Conservation (phyloP, 2,797 vertebrate genomes). For the Rhinella marina region DNA sequence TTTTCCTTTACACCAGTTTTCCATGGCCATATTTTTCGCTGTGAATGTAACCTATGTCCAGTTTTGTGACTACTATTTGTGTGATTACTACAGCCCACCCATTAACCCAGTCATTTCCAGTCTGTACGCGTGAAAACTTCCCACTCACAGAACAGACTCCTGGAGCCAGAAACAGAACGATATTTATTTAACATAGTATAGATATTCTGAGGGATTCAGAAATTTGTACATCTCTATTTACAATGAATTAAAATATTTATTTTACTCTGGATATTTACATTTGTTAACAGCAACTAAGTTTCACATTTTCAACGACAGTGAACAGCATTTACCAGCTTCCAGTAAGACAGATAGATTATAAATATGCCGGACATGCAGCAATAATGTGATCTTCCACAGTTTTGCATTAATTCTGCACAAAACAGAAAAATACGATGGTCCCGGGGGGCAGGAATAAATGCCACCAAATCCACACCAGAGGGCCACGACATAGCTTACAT, state of each 20-base stretch:
- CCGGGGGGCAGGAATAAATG: slow-evolving; percentile 67
- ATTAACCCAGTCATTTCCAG: no score
- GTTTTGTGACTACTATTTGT: no score
- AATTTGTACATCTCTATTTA: slow-evolving; percentile 96
- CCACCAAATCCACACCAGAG: slow-evolving; percentile 22
- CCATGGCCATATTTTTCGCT: no score
- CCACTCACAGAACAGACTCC: slow-evolving; percentile 27
- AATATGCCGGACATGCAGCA: slow-evolving; percentile 82
- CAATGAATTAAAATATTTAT: slow-evolving; percentile 95
- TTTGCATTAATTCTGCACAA: slow-evolving; percentile 68
- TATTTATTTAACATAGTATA: slow-evolving; percentile 98
- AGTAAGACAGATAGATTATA: slow-evolving; percentile 80
- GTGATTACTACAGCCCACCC: no score
- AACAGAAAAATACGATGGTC: slow-evolving; percentile 67
- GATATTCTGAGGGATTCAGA: slow-evolving; percentile 77
- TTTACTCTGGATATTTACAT: slow-evolving; percentile 87
- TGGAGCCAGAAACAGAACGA: slow-evolving; percentile 82
- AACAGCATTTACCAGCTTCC: slow-evolving; percentile 81
- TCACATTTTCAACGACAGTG: slow-evolving; percentile 85
- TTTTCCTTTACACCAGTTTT: no score
- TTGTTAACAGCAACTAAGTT: slow-evolving; percentile 88
- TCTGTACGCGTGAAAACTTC: not conserved
- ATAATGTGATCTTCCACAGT: slow-evolving; percentile 74
- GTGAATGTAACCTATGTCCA: no score
- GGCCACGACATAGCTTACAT: slow-evolving; percentile 32